A percentile compares a stretch with the other conserved stretches of the same genome.
phyloP scores from a whole-genome alignment of 1,140 invertebrate genomes.

The Drosophila triauraria region DNA sequence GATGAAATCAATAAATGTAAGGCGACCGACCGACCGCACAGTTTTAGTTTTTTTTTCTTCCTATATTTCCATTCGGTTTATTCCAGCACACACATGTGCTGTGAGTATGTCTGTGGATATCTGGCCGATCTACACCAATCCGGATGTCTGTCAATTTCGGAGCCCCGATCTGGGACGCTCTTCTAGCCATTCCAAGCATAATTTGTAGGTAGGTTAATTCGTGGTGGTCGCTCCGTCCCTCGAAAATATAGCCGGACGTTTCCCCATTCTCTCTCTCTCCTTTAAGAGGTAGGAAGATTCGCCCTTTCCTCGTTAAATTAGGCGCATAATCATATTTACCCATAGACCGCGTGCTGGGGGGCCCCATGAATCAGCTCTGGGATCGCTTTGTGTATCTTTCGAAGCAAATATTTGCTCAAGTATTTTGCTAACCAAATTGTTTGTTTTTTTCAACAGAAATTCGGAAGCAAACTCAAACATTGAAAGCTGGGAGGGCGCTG shows the following conservation, averaged over 20 bases:
- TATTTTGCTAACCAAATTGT: conserved; percentile 45
- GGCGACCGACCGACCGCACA: conserved; percentile 41
- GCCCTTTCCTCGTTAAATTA: conserved; percentile 59
- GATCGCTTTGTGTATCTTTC: conserved; percentile 21
- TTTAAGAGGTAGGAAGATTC: conserved; percentile 34
- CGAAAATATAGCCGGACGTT: conserved; percentile 22
- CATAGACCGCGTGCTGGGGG: conserved; percentile 17
- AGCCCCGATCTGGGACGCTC: conserved; percentile 33
- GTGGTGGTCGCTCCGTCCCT: conserved; percentile 68
- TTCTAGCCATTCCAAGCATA: conserved; percentile 60
- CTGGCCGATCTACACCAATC: conserved; percentile 66
- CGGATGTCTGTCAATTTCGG: conserved; percentile 62
- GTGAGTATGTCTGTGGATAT: conserved; percentile 42
- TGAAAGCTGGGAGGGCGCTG: neutral
- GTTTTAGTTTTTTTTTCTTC: conserved; percentile 26
- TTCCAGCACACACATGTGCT: conserved; percentile 53
- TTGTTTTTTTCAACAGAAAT: conserved; percentile 42
- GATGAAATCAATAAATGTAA: conserved; percentile 82
- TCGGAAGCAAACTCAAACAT: conserved; percentile 30
- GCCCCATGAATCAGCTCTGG: conserved; percentile 42
- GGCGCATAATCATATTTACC: conserved; percentile 70
- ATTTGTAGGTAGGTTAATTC: conserved; percentile 80
- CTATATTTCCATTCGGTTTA: conserved; percentile 49
- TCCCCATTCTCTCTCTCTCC: conserved; percentile 12
- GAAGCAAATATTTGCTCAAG: conserved; percentile 54